Evolutionary conservation across 2,888 invertebrate species (phyloP).

Genomic region (Pristionchus arcanus): DNA sequence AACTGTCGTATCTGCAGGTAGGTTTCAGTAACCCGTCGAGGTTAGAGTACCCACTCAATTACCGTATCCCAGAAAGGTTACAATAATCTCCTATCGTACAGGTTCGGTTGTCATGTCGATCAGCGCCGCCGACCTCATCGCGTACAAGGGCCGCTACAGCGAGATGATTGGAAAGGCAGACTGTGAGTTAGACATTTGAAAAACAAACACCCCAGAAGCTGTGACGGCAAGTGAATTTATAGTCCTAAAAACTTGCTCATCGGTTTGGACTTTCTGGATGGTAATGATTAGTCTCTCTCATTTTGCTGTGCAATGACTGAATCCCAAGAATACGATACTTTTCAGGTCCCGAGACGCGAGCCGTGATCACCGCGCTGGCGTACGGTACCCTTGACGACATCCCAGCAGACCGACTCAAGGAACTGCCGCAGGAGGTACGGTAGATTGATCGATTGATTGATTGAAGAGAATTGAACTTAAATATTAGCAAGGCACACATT

Average conservation of each 20-base stretch:
- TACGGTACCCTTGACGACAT: conserved; percentile 42
- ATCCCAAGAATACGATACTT: neutral
- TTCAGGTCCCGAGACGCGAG: conserved; percentile 39
- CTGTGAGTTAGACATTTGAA: neutral
- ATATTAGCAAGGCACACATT: neutral
- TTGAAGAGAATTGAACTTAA: neutral
- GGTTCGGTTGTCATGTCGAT: conserved; percentile 7
- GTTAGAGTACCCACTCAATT: neutral
- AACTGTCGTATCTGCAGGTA: no score
- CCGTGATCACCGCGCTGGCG: conserved; percentile 20
- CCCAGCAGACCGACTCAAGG: neutral
- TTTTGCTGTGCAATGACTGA: neutral
- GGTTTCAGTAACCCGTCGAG: no score
- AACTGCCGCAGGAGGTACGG: conserved; percentile 49
- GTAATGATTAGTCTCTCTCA: neutral
- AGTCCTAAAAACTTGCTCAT: no score
- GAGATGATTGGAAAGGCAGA: neutral
- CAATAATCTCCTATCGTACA: neutral
- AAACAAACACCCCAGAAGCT: no score
- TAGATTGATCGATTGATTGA: neutral
- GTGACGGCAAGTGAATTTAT: no score
- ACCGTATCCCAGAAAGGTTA: neutral
- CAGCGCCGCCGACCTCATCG: neutral
- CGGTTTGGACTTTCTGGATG: no score
- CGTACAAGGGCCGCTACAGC: conserved; percentile 38